Percentiles rank a stretch among this genome's conserved stretches.
Evolutionary conservation across 1,140 invertebrate genomes (phyloP).

Genomic region (Macrostomum lignano): DNA sequence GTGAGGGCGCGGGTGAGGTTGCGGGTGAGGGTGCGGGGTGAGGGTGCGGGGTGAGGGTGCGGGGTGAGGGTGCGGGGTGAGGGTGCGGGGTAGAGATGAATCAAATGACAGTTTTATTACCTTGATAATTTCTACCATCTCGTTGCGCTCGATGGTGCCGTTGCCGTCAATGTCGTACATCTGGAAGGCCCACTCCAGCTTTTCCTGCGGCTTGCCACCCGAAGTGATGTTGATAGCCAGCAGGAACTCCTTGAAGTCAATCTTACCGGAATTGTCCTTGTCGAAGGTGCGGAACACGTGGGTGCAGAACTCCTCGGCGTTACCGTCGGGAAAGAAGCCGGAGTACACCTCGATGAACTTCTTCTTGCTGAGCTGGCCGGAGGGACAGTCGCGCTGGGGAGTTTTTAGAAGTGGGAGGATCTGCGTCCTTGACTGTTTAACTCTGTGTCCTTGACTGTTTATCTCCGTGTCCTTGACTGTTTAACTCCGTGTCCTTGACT

Average conservation of each 20-base stretch:
- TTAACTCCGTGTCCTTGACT: no score
- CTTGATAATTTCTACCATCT: conserved; percentile 37
- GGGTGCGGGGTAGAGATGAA: no score
- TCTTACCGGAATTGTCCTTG: conserved; percentile 11
- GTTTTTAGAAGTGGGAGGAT: no score
- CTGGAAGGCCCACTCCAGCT: conserved; percentile 92
- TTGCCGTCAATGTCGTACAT: conserved; percentile 94
- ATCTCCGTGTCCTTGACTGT: no score
- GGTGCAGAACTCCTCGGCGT: conserved; percentile 10
- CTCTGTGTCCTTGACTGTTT: no score
- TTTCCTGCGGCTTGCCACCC: conserved; percentile 81
- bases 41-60: no score
- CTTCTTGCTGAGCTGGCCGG: conserved; percentile 3
- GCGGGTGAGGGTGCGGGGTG: no score
- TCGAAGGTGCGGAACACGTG: conserved; percentile 12
- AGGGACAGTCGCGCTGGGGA: conserved; percentile 6
- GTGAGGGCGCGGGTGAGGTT: no score
- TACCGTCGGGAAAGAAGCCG: conserved; percentile 10
- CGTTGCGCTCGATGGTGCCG: conserved; percentile 80
- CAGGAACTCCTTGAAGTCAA: conserved; percentile 10
- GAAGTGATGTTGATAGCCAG: conserved; percentile 90
- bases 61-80: no score
- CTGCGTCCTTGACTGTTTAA: no score
- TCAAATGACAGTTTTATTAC: no score
- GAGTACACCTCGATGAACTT: conserved; percentile 6